Conservation (phyloP, 2,113 vertebrate species). For the Urocitellus parryii region DNA sequence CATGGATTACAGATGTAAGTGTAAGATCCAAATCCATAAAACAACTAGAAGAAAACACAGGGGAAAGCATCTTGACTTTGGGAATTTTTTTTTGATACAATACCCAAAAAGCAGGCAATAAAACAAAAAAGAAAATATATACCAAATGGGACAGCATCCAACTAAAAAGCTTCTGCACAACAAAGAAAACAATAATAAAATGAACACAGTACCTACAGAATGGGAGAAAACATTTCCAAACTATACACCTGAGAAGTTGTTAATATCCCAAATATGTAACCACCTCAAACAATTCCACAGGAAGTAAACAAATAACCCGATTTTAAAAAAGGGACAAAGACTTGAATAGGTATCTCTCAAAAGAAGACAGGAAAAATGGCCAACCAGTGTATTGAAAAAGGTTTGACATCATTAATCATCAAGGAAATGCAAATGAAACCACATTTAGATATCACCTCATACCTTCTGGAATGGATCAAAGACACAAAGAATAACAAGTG, state of each 20-base stretch:
- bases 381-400: neutral
- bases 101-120: neutral
- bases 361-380: neutral
- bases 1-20: too few species aligned
- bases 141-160: neutral
- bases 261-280: neutral
- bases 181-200: neutral
- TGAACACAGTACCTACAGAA: neutral
- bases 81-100: neutral
- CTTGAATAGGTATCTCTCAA: neutral
- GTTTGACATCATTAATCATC: neutral
- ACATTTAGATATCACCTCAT: neutral
- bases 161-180: neutral
- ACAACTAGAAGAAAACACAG: neutral
- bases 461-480: neutral
- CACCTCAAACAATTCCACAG: neutral
- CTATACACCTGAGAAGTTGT: neutral
- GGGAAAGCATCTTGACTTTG: neutral
- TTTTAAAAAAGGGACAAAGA: neutral
- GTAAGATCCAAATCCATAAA: neutral
- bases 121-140: neutral
- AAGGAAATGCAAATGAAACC: neutral
- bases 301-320: neutral
- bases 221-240: neutral
- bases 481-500: neutral